phyloP scores from a whole-genome alignment of 2,113 vertebrate genomes.

The Crotophaga sulcirostris region DNA sequence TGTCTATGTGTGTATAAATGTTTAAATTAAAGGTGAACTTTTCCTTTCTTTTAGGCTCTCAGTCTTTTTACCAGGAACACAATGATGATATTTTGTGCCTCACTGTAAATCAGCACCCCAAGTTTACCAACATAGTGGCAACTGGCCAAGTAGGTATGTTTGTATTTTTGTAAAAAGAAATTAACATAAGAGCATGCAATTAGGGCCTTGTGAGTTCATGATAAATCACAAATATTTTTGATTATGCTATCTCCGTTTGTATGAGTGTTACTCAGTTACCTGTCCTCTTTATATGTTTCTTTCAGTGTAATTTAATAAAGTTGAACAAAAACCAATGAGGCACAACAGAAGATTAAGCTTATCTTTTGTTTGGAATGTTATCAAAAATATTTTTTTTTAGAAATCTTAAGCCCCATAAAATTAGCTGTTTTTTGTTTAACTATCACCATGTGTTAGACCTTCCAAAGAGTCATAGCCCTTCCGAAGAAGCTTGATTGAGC shows the following conservation, averaged over 20 bases:
- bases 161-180: constrained; percentile 77
- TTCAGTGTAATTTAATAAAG: constrained; percentile 1
- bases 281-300: constrained; percentile 46
- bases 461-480: not conserved
- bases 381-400: not conserved
- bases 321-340: not conserved
- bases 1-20: not conserved
- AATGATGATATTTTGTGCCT: constrained; percentile 99
- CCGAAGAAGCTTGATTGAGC: not conserved
- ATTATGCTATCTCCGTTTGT: constrained; percentile 53
- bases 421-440: not conserved
- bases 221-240: constrained; percentile 31
- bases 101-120: constrained; percentile 98
- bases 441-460: not conserved
- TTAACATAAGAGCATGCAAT: constrained; percentile 39
- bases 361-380: constrained; percentile 14
- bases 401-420: constrained; percentile 40
- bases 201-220: constrained; percentile 45
- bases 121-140: constrained; percentile 98
- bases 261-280: constrained; percentile 72
- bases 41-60: constrained; percentile 82
- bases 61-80: constrained; percentile 98
- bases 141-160: constrained; percentile 99
- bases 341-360: not conserved
- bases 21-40: not conserved